These are phyloP conservation scores for Coccyzus lansbergi DNA, from an alignment of 2,797 vertebrate genomes.

Conservation along the genomic window DNA sequence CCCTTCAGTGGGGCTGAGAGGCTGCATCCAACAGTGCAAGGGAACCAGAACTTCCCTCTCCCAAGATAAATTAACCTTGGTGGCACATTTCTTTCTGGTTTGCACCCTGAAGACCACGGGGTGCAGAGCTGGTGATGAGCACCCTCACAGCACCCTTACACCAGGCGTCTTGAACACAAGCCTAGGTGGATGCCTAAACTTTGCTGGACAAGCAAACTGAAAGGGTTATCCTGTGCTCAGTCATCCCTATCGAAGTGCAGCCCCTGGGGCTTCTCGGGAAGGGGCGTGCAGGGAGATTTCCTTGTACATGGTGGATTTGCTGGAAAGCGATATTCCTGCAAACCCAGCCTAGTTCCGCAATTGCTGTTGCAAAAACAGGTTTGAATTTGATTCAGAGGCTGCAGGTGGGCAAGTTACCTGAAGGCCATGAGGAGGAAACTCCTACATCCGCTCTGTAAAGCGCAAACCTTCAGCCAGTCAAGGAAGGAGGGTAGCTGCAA, in stretches of 20 bases:
- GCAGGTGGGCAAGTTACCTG: slow-evolving; percentile 65
- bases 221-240: slow-evolving; percentile 42
- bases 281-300: neutral
- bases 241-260: neutral
- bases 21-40: slow-evolving; percentile 63
- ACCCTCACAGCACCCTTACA: neutral
- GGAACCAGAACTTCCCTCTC: slow-evolving; percentile 62
- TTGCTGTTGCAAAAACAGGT: neutral
- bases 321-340: neutral
- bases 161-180: accelerated
- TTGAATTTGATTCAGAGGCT: neutral
- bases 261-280: neutral
- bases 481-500: neutral
- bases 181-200: accelerated
- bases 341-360: neutral
- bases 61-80: slow-evolving; percentile 45
- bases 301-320: neutral
- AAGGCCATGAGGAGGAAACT: slow-evolving; percentile 44
- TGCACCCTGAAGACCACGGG: neutral
- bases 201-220: neutral
- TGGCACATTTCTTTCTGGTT: neutral
- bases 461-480: neutral
- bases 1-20: slow-evolving; percentile 53
- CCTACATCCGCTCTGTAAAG: slow-evolving; percentile 18
- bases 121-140: neutral